Percentiles rank a stretch among this genome's conserved stretches.
These are phyloP conservation scores for Sebastes steindachneri DNA, from an alignment of 2,797 vertebrate species.

Conservation along the genomic window DNA sequence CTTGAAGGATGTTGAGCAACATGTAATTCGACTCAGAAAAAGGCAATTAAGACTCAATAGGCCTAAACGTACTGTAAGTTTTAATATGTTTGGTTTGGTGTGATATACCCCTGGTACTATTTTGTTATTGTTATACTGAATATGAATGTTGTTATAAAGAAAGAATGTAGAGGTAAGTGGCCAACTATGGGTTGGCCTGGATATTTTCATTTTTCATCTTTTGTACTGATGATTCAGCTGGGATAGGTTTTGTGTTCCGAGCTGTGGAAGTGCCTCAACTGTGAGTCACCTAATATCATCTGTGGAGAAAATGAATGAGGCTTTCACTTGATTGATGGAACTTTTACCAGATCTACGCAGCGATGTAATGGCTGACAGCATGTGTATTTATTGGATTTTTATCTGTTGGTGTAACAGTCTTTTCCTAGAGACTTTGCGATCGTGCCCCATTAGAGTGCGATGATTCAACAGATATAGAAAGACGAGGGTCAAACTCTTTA, in stretches of 20 bases:
- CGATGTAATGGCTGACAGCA: too few relatives aligned
- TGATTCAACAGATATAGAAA: neutral
- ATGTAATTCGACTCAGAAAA: too few relatives aligned
- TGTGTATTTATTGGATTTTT: neutral
- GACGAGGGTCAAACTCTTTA: conserved; percentile 1
- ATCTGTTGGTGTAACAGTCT: neutral
- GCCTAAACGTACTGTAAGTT: too few relatives aligned
- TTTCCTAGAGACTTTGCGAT: neutral
- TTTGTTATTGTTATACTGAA: too few relatives aligned
- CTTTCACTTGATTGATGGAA: too few relatives aligned
- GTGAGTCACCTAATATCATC: neutral
- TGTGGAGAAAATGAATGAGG: neutral
- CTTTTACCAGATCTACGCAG: neutral
- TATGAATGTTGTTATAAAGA: too few relatives aligned
- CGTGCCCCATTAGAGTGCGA: neutral
- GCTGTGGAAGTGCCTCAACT: neutral
- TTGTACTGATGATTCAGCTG: neutral
- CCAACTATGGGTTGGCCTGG: neutral
- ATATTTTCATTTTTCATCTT: neutral
- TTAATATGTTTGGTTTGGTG: too few relatives aligned
- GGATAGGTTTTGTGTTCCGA: neutral
- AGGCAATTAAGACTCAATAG: too few relatives aligned
- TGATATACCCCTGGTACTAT: too few relatives aligned
- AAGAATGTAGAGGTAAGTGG: too few relatives aligned
- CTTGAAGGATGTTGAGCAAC: too few relatives aligned